Percentiles rank a stretch among this genome's conserved stretches.
These are phyloP conservation scores for Casuarius casuarius DNA, from an alignment of 2,113 vertebrate species.

Conservation along the genomic window DNA sequence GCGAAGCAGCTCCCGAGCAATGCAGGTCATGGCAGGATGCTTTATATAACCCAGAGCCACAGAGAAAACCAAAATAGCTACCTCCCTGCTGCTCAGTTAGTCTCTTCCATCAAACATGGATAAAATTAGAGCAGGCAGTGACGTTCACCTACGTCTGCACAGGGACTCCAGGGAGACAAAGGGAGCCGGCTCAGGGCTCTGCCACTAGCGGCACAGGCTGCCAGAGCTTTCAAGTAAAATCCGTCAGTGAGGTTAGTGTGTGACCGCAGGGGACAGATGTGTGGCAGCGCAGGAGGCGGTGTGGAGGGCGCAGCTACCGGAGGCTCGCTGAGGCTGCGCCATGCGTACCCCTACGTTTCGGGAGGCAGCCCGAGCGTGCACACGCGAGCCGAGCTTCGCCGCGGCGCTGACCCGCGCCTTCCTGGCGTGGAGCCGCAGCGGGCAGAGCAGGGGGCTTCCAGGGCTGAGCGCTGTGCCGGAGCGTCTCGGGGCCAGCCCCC, in stretches of 20 bases:
- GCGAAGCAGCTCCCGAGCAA: slow-evolving; percentile 60
- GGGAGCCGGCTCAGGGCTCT: slow-evolving; percentile 69
- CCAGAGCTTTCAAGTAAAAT: slow-evolving; percentile 73
- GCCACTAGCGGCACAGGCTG: slow-evolving; percentile 70
- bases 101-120: slow-evolving; percentile 91
- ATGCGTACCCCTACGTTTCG: not conserved
- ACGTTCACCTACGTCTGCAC: slow-evolving; percentile 91
- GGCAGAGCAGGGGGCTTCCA: not conserved
- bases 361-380: not conserved
- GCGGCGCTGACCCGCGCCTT: not conserved
- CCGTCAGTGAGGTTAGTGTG: slow-evolving; percentile 50
- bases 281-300: not conserved
- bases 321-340: not conserved
- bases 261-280: not conserved
- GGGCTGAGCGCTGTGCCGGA: not conserved
- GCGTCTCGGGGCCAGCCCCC: rapidly evolving
- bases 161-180: slow-evolving; percentile 87
- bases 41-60: slow-evolving; percentile 85
- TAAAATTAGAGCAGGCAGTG: slow-evolving; percentile 96
- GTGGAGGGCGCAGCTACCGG: not conserved
- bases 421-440: rapidly evolving
- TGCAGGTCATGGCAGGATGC: slow-evolving; percentile 76
- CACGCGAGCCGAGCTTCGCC: not conserved
- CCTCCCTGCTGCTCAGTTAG: slow-evolving; percentile 89
- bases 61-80: slow-evolving; percentile 90